Evolutionary conservation across 2,888 invertebrate species (phyloP), one percentile per base, ranked within the genome.

Genomic region (Ctena decussata): DNA sequence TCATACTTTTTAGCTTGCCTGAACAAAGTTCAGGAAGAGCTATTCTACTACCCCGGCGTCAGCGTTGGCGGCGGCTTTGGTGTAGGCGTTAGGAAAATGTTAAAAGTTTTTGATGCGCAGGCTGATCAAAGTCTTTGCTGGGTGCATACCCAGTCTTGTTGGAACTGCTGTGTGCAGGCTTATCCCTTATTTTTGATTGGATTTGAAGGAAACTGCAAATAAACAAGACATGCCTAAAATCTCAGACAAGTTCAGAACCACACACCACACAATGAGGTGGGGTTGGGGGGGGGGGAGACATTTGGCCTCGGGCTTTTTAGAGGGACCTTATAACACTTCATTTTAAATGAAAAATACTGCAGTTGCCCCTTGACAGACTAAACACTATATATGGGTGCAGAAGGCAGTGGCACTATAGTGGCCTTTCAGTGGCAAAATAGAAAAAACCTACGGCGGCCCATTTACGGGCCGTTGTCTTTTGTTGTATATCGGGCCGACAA

Each of bases 401-500:
- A 60, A 60, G 11, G 27, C 60, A 60, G 60, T 60, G 60, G 60
- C 30, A 6, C 60, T 60, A 60, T 30, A 60, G 60, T 60, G 60
- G 60, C 60, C 6, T 60, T 60, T 60, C 60, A 30, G 30, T 60
- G 60, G 60, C 60, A 27, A 60, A 60, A 53, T 53, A 8, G 6
- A 27, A 60, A 60, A 30, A 60, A 60, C 27, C 60, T 24, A 27
- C 27, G 8, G 60, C 60, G 60, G 60, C 30, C 60, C 53, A n/a
- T 21, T 53, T n/a, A 21, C 53, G 53, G 53, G 53, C 53, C 30
- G 30, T 60, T 60, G 60, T 60, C 30, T 60, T 60, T 60, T 60
- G 60, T 60, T 60, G 27, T 60, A 30, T 60, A 30, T 60, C 60
- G 60, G 60, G 60, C 60, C 60, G 60, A 60, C 60, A 60, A 60